Conservation (phyloP, 2,113 vertebrate species). For the Myrmecobius fasciatus region DNA sequence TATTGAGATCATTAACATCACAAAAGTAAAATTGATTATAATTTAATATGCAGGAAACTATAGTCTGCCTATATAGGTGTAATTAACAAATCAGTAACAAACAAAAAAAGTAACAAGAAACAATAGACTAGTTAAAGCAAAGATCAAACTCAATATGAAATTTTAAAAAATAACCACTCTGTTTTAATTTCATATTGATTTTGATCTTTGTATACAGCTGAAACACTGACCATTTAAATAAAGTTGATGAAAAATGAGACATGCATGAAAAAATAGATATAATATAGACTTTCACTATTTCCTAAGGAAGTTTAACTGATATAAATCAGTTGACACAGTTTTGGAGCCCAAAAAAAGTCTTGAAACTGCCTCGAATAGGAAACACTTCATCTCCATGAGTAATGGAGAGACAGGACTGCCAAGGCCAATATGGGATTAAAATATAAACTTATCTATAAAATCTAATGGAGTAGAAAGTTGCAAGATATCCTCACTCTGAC, state of each 20-base stretch:
- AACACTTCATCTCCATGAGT: background rate
- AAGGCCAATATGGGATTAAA: background rate
- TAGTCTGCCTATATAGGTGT: background rate
- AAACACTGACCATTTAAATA: background rate
- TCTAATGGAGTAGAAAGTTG: background rate
- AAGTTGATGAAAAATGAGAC: background rate
- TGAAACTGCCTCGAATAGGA: background rate
- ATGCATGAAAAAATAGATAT: background rate
- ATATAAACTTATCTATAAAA: background rate
- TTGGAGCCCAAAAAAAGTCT: background rate
- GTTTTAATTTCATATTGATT: too few species aligned
- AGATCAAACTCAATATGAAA: background rate
- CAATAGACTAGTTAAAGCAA: background rate
- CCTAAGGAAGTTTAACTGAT: background rate
- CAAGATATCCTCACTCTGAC: background rate
- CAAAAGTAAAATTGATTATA: background rate
- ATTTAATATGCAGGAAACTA: background rate
- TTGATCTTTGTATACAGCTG: too few species aligned
- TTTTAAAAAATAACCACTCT: too few species aligned
- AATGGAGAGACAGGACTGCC: background rate
- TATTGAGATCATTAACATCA: background rate
- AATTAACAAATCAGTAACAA: background rate
- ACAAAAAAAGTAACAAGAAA: too few species aligned
- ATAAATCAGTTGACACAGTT: background rate
- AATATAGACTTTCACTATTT: background rate